These are phyloP conservation scores for Euura saliciscinereae DNA, from an alignment of 1,140 invertebrate genomes.

Conservation along the genomic window DNA sequence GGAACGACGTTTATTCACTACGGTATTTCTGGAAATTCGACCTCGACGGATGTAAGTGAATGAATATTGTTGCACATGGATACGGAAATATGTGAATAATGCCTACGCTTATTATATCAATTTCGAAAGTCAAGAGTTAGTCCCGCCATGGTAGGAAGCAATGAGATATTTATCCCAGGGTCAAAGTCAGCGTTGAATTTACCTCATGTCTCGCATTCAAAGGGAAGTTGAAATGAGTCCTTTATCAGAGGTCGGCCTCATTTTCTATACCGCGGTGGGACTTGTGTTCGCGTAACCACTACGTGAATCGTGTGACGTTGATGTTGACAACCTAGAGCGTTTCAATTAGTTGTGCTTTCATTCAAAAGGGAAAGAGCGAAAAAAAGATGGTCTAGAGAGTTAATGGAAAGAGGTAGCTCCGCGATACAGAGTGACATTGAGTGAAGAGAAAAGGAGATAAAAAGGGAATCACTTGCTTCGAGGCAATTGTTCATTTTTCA, in stretches of 20 bases:
- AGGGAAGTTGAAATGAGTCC: background rate
- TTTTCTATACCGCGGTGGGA: background rate
- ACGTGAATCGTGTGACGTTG: background rate
- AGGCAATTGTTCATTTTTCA: background rate
- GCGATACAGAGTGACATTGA: background rate
- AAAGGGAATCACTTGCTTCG: background rate
- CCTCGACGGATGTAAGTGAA: too few species aligned
- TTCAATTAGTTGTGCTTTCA: constrained; percentile 2
- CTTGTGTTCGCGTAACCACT: background rate
- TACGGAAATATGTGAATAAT: too few species aligned
- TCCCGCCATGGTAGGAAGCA: too few species aligned
- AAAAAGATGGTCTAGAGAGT: background rate
- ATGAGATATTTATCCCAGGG: too few species aligned
- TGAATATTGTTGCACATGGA: too few species aligned
- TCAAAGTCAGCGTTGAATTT: background rate
- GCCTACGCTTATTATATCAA: too few species aligned
- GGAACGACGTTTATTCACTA: too few species aligned
- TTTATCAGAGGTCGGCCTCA: background rate
- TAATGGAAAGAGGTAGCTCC: background rate
- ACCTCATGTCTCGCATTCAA: background rate
- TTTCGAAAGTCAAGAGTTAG: too few species aligned
- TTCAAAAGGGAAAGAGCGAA: background rate
- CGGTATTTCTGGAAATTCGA: too few species aligned
- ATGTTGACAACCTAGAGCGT: background rate
- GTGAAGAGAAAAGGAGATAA: background rate